Evolutionary conservation across 2,113 vertebrate species (phyloP), one percentile per base, ranked within the genome.

Genomic region (Patagioenas fasciata): DNA sequence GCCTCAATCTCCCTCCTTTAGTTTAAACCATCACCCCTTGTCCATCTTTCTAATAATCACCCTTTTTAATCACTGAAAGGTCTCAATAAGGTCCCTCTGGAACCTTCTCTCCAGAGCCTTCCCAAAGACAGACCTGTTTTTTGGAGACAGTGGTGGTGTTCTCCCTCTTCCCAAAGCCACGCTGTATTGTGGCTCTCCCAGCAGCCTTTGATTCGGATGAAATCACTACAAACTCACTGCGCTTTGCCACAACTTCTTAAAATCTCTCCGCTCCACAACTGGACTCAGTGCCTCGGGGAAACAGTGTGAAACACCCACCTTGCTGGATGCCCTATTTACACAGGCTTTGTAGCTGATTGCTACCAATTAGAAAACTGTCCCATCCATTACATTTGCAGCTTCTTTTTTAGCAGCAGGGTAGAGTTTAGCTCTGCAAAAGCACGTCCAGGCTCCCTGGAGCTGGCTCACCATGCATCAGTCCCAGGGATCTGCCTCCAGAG

Each of bases 71-170:
- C 42, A 17, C 42, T 44, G 42, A 44, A 44, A 44, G 16, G 42
- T 7, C 42, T 44, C 42, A 15, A 15, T 44, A 17, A 44, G 42
- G 42, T 16, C 42, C 16, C 42, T 44, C 15, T 17, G 16, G 42
- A 44, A 44, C 42, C 42, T 44, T 44, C 42, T 44, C 42, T 50
- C 44, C 80, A 85, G 61, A 75, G 14, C 25, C 50, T 66, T 50
- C 29, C 25, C 21, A 29, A 66, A 56, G 34, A 28, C 8, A 61
- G 48, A 57, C 1, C 15, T 1, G 5, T 16, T 25, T 18, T 21
- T 50, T 21, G 20, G 47, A 44, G 23, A 44, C 24, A 14, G 3
- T 4, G 8, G 0, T 20, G 13, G 2, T 50, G 26, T 3, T 14
- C 13, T 69, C 44, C 32, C 32, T 53, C 60, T 48, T 62, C 10